Evolutionary conservation across 2,888 invertebrate genomes (phyloP), one percentile per base, ranked within the genome.

Genomic region (Mayetiola destructor): DNA sequence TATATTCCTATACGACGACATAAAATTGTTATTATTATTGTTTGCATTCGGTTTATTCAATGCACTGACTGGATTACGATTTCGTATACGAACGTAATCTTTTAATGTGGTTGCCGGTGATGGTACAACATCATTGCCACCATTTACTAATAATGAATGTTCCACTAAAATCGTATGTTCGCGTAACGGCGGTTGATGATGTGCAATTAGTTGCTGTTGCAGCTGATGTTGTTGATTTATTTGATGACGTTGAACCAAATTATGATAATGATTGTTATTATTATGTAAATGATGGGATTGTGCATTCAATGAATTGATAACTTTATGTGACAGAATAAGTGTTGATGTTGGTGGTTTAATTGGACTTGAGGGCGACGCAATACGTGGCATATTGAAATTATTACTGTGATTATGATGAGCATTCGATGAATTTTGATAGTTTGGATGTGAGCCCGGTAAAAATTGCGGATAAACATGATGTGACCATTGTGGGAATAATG

Each of bases 391-490:
- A 53, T 42, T 42, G 16, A 2, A 18, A 30, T 40, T 30, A 48
- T 57, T 57, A 48, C 36, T 57, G 48, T 57, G 42, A 53, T 57
- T 57, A 23, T 57, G 42, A 53, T 57, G 54, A 3, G 55, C 36
- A 35, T 42, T 37, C n/a, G 53, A 54, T 14, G 53, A 4, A 35
- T 55, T 54, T 55, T 55, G 71, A 65, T 81, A 80, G 71, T 80
- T 82, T 66, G 88, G 87, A 77, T 89, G 89, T 74, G 88, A 85
- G 73, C 88, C 88, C 69, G 90, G 89, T 74, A 91, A 81, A 79
- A 90, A 91, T 80, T 91, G 90, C 66, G 91, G 90, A 76, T 90
- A 89, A 69, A 91, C 89, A 78, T 90, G 90, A 77, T 90, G 90
- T 66, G 90, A 90, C 90, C 91, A 91, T 79, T 91, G 90, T 65